These are phyloP conservation scores for Mus caroli DNA, from an alignment of 2,797 vertebrate genomes.

Conservation along the genomic window DNA sequence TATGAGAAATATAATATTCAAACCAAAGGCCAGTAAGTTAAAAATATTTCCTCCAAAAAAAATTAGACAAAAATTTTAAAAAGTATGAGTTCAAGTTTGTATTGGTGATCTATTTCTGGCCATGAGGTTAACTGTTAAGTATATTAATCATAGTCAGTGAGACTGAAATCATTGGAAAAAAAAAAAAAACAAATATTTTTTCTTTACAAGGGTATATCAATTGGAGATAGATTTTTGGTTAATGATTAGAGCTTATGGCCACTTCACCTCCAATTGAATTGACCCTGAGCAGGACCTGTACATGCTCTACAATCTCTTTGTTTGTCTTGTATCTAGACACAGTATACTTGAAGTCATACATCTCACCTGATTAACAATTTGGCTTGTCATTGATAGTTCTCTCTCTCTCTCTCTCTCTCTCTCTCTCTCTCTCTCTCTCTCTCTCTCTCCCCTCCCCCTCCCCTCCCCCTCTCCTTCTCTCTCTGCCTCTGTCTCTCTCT, in stretches of 20 bases:
- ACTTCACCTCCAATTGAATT: background rate
- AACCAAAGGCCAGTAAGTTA: background rate
- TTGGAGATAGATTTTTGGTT: background rate
- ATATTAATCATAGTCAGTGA: background rate
- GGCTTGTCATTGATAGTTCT: background rate
- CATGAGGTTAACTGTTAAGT: background rate
- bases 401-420: no score
- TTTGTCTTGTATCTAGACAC: background rate
- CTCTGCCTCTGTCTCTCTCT: no score
- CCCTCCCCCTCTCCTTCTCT: no score
- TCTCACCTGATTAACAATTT: background rate
- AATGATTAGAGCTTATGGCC: background rate
- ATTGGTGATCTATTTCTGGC: background rate
- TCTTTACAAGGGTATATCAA: background rate
- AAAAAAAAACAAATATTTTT: background rate
- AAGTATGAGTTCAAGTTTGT: background rate
- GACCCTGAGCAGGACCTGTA: background rate
- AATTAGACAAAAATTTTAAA: background rate
- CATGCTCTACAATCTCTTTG: background rate
- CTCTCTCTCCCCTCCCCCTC: no score
- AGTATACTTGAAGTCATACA: background rate
- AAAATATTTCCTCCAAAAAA: background rate
- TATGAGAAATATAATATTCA: background rate
- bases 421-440: no score
- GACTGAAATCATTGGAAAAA: background rate